Conservation (phyloP, 2,113 vertebrate genomes). For the Varanus komodoensis region DNA sequence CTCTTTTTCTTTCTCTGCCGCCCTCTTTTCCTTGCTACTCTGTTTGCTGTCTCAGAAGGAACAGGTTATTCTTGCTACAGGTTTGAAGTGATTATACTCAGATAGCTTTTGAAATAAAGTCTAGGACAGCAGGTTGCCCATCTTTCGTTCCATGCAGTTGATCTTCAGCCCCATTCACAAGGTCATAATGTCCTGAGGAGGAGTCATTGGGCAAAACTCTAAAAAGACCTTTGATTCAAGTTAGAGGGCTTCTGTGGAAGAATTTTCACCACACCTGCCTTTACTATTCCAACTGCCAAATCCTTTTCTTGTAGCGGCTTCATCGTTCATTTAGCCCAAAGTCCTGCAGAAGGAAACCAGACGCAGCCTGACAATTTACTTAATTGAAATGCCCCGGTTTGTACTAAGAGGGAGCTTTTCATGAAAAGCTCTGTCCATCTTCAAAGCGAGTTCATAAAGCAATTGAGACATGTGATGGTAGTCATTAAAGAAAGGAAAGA, state of each 20-base stretch:
- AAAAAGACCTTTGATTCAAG: slow-evolving; percentile 26
- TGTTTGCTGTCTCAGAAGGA: too few species aligned
- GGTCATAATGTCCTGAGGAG: not conserved
- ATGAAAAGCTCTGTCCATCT: slow-evolving; percentile 69
- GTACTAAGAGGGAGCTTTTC: slow-evolving; percentile 61
- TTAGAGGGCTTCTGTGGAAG: not conserved
- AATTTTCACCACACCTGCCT: not conserved
- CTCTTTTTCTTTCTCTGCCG: too few species aligned
- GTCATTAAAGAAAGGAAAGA: slow-evolving; percentile 77
- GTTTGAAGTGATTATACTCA: too few species aligned
- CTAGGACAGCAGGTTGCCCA: too few species aligned
- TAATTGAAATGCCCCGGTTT: slow-evolving; percentile 69
- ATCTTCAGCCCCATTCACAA: not conserved
- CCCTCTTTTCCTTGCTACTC: too few species aligned
- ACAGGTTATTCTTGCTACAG: too few species aligned
- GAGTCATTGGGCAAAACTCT: fast-evolving
- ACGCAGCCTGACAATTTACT: slow-evolving; percentile 48
- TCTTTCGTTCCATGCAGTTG: not conserved
- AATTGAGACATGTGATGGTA: slow-evolving; percentile 75
- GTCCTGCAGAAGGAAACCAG: slow-evolving; percentile 28
- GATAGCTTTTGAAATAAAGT: too few species aligned
- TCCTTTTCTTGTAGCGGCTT: not conserved
- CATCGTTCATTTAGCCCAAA: slow-evolving; percentile 41
- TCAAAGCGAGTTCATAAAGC: slow-evolving; percentile 80
- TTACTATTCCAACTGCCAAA: not conserved